Evolutionary conservation across 2,888 invertebrate genomes (phyloP), one percentile per base, ranked within the genome.

Genomic region (Mythimna impura): DNA sequence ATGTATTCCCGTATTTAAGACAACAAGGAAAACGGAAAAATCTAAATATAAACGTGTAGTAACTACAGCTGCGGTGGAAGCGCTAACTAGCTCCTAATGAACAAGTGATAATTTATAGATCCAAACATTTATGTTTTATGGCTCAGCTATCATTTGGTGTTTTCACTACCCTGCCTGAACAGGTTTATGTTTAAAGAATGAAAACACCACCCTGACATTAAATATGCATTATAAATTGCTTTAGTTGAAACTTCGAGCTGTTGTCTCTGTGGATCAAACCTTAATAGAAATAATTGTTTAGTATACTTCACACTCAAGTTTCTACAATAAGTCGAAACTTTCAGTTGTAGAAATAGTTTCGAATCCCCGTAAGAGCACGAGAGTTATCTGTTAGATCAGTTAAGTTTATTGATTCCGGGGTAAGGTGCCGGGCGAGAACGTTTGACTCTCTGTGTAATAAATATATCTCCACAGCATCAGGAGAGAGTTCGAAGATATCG

Each of bases 11-110:
- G 68, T 58, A 69, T 68, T 78, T 40, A 72, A 66, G 57, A 61
- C 68, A 70, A 80, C 67, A 68, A 82, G 80, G 80, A 80, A 82
- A 82, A 82, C 64, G 66, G 80, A 70, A 52, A 71, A 67, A 58
- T 70, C 66, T 70, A 67, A 73, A 73, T 67, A 76, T 80, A 81
- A 57, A 66, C 55, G 66, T 60, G 71, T 54, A 40, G 9, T 52
- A 64, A 54, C 60, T 10, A 14, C 43, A 57, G 50, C 30, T 65
- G 66, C n/a, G 63, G 8, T 64, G 40, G 79, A 50, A 55, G 36
- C 65, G 61, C 57, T 82, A 78, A 82, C 80, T 67, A 58, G 36
- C 67, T 71, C 36, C 60, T 73, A 80, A 82, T 71, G 73, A 65
- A 70, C 82, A 57, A 78, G 79, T 73, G 79, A 78, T 82, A 50